Evolutionary conservation across 2,797 vertebrate genomes (phyloP).

Genomic region (Vipera ursinii): DNA sequence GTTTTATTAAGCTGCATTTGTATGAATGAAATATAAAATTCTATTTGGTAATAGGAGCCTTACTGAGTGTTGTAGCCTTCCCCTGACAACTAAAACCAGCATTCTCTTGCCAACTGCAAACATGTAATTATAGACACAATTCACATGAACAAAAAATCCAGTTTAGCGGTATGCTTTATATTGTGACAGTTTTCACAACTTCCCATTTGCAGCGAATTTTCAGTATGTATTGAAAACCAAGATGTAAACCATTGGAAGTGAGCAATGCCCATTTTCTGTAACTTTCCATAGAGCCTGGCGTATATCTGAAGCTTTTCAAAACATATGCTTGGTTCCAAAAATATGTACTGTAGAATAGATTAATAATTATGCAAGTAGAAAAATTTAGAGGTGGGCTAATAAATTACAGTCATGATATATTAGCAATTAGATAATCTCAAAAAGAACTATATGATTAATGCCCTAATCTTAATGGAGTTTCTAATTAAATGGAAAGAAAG

Average conservation of each 20-base stretch:
- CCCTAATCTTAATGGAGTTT: background rate
- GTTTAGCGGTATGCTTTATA: constrained; percentile 15
- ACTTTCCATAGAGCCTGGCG: background rate
- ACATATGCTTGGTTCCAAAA: background rate
- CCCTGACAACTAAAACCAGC: constrained; percentile 11
- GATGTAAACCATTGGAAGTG: background rate
- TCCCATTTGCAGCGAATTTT: constrained; percentile 37
- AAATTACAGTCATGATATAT: background rate
- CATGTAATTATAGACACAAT: background rate
- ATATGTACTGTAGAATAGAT: background rate
- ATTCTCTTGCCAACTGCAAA: constrained; percentile 20
- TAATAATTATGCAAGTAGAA: background rate
- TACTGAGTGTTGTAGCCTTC: background rate
- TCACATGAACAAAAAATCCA: constrained; percentile 29
- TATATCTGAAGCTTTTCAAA: background rate
- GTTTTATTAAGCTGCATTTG: constrained; percentile 30
- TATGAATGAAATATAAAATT: background rate
- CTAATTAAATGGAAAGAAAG: background rate
- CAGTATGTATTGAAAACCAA: background rate
- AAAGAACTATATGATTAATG: background rate
- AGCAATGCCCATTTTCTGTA: background rate
- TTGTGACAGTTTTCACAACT: constrained; percentile 17
- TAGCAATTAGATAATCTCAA: background rate
- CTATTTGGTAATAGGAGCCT: background rate
- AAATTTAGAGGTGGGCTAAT: background rate